These are phyloP conservation scores for Mus caroli DNA, from an alignment of 2,797 vertebrate genomes.

Conservation along the genomic window DNA sequence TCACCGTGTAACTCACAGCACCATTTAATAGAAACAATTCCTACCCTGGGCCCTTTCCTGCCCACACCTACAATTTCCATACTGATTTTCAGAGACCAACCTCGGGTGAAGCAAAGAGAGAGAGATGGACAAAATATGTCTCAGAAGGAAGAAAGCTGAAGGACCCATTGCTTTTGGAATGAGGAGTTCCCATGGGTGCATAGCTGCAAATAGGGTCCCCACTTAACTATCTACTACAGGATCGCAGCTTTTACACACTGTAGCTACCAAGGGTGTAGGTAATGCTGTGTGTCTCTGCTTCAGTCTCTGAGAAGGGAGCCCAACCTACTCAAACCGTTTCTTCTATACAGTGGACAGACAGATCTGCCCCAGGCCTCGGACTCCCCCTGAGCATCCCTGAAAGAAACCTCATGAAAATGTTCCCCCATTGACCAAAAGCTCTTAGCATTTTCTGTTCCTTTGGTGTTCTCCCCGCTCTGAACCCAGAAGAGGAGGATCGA, in stretches of 20 bases:
- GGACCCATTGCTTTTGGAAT: not conserved
- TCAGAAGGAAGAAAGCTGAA: not conserved
- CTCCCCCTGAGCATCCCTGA: not conserved
- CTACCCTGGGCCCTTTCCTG: not conserved
- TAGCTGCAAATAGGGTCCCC: not conserved
- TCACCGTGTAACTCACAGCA: not conserved
- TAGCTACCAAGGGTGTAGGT: accelerated
- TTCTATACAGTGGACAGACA: not conserved
- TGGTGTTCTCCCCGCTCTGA: not conserved
- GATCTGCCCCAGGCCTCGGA: not conserved
- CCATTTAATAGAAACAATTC: conserved; percentile 45
- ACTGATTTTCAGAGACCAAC: conserved; percentile 3
- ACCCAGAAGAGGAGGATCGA: not conserved
- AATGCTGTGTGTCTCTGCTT: not conserved
- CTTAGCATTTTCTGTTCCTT: not conserved
- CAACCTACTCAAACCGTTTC: not conserved
- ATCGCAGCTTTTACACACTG: not conserved
- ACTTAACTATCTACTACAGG: not conserved
- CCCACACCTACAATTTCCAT: conserved; percentile 9
- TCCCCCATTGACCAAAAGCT: conserved; percentile 16
- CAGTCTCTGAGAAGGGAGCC: not conserved
- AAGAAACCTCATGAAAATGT: not conserved
- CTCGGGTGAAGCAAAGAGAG: not conserved
- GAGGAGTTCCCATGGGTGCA: not conserved
- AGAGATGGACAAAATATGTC: not conserved